Evolutionary conservation across 2,888 invertebrate genomes (phyloP).

Genomic region (Ditylenchus weischeri): DNA sequence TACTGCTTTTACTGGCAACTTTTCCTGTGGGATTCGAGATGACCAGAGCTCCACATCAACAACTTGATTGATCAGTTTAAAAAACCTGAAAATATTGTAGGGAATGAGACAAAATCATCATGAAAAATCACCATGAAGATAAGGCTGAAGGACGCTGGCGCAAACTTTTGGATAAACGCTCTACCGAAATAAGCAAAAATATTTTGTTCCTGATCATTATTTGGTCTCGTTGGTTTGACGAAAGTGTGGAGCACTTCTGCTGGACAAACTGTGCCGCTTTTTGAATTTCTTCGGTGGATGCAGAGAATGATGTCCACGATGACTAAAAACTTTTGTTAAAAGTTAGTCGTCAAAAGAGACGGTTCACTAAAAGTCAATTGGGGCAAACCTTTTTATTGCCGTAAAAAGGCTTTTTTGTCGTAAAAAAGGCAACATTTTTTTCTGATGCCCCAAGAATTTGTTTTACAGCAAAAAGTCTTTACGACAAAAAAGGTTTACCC

Average conservation of each 20-base stretch:
- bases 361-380: too few relatives aligned
- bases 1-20: slow-evolving; percentile 15
- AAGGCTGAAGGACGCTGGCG: background rate
- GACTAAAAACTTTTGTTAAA: slow-evolving; percentile 10
- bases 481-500: too few relatives aligned
- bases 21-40: slow-evolving; percentile 14
- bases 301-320: slow-evolving; percentile 23
- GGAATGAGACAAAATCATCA: background rate
- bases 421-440: too few relatives aligned
- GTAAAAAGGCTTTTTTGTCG: too few relatives aligned
- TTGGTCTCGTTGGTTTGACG: slow-evolving; percentile 25
- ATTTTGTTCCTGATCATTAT: slow-evolving; percentile 31
- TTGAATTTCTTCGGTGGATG: slow-evolving; percentile 31
- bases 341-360: too few relatives aligned
- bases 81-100: slow-evolving; percentile 22
- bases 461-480: too few relatives aligned
- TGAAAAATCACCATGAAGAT: slow-evolving; percentile 4
- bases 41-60: slow-evolving; percentile 24
- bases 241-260: slow-evolving; percentile 43
- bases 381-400: too few relatives aligned
- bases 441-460: too few relatives aligned
- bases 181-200: slow-evolving; percentile 26
- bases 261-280: slow-evolving; percentile 44
- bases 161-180: slow-evolving; percentile 19
- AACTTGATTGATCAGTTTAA: slow-evolving; percentile 16